Evolutionary conservation across 2,888 invertebrate species (phyloP).

Genomic region (Zygothrica quintamaculata): DNA sequence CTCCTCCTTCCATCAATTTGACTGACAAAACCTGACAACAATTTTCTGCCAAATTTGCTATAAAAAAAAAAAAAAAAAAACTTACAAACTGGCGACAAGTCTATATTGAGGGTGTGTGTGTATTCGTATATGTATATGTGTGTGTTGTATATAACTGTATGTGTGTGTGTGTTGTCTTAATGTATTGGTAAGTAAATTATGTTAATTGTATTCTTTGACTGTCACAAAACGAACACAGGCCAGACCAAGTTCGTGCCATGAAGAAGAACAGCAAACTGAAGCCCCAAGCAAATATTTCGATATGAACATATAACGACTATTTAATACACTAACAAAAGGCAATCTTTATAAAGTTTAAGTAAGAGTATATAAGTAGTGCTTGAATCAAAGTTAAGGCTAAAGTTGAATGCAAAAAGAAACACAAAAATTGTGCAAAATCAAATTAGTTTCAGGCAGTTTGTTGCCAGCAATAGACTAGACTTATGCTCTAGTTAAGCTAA

Average conservation of each 20-base stretch:
- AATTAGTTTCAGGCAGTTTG: too few relatives aligned
- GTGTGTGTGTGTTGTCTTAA: constrained; percentile 9
- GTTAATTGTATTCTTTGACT: constrained; percentile 77
- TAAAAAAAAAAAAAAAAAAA: too few relatives aligned
- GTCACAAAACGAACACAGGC: constrained; percentile 38
- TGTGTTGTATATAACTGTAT: constrained; percentile 17
- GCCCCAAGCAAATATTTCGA: constrained; percentile 3
- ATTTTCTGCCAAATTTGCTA: constrained; percentile 72
- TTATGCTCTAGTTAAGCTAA: too few relatives aligned
- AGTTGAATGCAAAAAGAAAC: too few relatives aligned
- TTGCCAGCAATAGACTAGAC: too few relatives aligned
- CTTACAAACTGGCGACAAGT: constrained; percentile 48
- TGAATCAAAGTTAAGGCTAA: too few relatives aligned
- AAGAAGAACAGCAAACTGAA: too few relatives aligned
- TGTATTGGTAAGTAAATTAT: constrained; percentile 73
- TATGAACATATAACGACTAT: not conserved
- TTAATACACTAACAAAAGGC: constrained; percentile 2
- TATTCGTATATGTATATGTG: too few relatives aligned
- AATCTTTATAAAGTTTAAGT: too few relatives aligned
- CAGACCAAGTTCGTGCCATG: too few relatives aligned
- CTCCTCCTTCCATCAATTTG: not conserved
- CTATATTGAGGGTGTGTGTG: constrained; percentile 15
- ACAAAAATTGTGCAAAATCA: too few relatives aligned
- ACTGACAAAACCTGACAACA: constrained; percentile 48
- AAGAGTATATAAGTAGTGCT: too few relatives aligned